Percentiles rank a stretch among this genome's conserved stretches.
phyloP scores from a whole-genome alignment of 1,140 invertebrate species.

The Hyphantria cunea region DNA sequence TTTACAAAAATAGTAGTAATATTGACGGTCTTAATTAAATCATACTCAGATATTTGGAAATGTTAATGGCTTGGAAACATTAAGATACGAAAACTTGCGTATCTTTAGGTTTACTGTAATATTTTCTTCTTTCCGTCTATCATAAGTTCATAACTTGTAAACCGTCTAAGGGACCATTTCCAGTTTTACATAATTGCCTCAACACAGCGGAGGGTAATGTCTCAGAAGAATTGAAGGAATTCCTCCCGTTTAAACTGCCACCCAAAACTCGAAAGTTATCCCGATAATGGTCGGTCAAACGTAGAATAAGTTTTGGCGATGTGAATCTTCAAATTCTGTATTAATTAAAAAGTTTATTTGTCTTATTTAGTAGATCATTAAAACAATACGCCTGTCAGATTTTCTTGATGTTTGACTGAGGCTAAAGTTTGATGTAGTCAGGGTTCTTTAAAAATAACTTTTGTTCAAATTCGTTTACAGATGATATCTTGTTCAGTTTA shows the following conservation, averaged over 20 bases:
- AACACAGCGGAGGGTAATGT: slow-evolving; percentile 32
- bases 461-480: too few species aligned
- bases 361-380: neutral
- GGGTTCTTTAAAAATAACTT: too few species aligned
- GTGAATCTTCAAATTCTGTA: slow-evolving; percentile 19
- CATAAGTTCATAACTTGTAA: slow-evolving; percentile 1
- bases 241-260: slow-evolving; percentile 11
- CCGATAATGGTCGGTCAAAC: slow-evolving; percentile 24
- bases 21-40: too few species aligned
- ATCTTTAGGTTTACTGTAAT: slow-evolving; percentile 8
- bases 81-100: slow-evolving; percentile 3
- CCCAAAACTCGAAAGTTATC: neutral
- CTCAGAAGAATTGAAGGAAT: slow-evolving; percentile 33
- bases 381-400: slow-evolving; percentile 6
- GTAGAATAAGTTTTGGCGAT: slow-evolving; percentile 15
- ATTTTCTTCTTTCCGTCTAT: slow-evolving; percentile 2
- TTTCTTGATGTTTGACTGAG: neutral
- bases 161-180: slow-evolving; percentile 7
- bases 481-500: too few species aligned
- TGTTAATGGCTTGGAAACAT: neutral
- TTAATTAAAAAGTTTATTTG: slow-evolving; percentile 20
- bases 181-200: slow-evolving; percentile 43
- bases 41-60: neutral
- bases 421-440: neutral
- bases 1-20: too few species aligned